Evolutionary conservation across 2,888 invertebrate genomes (phyloP), one percentile per base, ranked within the genome.

Genomic region (Liopterus haemorrhoidalis): DNA sequence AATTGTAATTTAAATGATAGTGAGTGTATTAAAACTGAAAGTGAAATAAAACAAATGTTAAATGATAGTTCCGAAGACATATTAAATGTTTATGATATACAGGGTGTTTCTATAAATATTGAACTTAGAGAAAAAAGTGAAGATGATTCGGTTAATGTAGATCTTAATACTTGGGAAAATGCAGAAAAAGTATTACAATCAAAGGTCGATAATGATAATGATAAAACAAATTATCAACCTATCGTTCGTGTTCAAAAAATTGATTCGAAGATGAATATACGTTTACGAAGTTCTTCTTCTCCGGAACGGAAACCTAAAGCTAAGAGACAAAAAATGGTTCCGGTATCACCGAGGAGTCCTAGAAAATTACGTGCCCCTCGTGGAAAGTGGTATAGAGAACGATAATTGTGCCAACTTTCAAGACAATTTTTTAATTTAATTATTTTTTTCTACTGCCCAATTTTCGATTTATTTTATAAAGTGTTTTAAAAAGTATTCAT

Each of bases 221-320:
- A 44, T 59, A 68, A 49, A 59, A 62, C 67, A 15, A 74, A 75
- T 59, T 70, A 78, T 59, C 80, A 81, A 62, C 81, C 81, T 0
- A 76, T 78, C 48, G 81, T 82, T 54, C 70, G 79, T 8, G 79
- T 82, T 53, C 76, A 79, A 60, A 76, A 81, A 51, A 74, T 81
- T 54, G 79, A 79, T 50, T 49, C 53, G 47, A 41, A 41, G 20
- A 39, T 37, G 24, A 53, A 52, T 30, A 54, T 58, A 47, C 53
- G 54, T n/a, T 40, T 55, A 35, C 49, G 54, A 9, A 55, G 55
- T 39, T 57, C 54, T 27, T 48, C 57, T 31, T 53, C 58, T n/a
- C 57, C 58, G 5, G 54, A 51, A 35, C 50, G 57, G 38, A 54
- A 55, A 21, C 49, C 49, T 8, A 55, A 55, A 50, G 45, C 27